A percentile compares a stretch with the other conserved stretches of the same genome.
These are phyloP conservation scores for Phania funesta DNA, from an alignment of 2,888 invertebrate genomes.

Conservation along the genomic window DNA sequence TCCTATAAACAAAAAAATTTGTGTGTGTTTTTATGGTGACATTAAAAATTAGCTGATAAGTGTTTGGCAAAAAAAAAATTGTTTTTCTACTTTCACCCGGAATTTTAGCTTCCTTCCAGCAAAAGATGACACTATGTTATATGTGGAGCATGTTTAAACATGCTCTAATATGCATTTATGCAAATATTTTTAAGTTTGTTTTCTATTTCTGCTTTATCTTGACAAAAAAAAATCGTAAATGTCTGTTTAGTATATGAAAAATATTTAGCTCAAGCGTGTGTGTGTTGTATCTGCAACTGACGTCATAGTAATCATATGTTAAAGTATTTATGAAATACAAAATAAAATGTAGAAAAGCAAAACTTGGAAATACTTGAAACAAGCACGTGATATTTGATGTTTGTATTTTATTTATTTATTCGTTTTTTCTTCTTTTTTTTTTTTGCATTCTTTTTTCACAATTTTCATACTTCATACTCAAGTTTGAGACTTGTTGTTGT, in stretches of 20 bases:
- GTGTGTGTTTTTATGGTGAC: constrained; percentile 15
- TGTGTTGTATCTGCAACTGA: constrained; percentile 26
- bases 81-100: neutral
- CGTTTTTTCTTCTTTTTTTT: neutral
- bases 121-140: constrained; percentile 4
- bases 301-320: constrained; percentile 38
- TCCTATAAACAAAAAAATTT: neutral
- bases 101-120: neutral
- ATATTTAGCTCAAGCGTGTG: neutral
- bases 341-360: neutral
- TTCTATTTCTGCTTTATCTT: neutral
- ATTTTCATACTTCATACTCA: neutral
- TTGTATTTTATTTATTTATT: neutral
- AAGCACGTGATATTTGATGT: constrained; percentile 18
- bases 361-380: constrained; percentile 35
- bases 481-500: constrained; percentile 19
- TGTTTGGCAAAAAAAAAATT: neutral
- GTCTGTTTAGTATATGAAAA: neutral
- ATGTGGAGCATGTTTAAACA: constrained; percentile 4
- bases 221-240: too few relatives aligned
- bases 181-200: neutral
- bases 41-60: constrained; percentile 52
- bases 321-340: constrained; percentile 32
- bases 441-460: neutral
- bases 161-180: constrained; percentile 45